Evolutionary conservation across 2,888 invertebrate species (phyloP), one percentile per base, ranked within the genome.

Genomic region (Thera obeliscata): DNA sequence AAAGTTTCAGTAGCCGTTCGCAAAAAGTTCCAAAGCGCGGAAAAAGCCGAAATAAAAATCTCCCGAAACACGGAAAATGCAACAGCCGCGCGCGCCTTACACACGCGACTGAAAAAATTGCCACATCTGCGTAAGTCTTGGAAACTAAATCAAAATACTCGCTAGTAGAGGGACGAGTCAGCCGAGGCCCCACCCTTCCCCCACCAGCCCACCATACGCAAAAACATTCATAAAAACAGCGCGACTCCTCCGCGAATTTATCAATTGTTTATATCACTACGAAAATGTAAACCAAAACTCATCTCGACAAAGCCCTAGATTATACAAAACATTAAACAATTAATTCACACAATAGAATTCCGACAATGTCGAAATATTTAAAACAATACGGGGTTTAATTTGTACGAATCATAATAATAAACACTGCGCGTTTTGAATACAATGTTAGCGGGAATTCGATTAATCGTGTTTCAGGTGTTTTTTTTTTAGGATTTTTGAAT

Each of bases 141-240:
- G 90, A 93, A 93, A 93, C 93, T 93, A 93, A 93, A 93, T 93
- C 93, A 93, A 93, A 93, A 93, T 93, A 93, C 90, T 84, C 86
- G 89, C 90, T 91, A 89, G 90, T 84, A 90, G 92, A 92, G 93
- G 93, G 93, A 91, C 93, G 93, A 90, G 84, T 88, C 93, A 82
- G 75, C 80, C 66, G 79, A 90, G 84, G 93, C 93, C 90, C 92
- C 93, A 90, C 93, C 93, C 91, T 88, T 80, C 90, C 90, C 93
- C 93, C 91, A 87, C 93, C 85, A 86, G 74, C 71, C 74, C 61
- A 67, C 86, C 79, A 83, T 81, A 89, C 90, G 91, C 91, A 92
- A 93, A 93, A 93, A 93, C 93, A 91, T 90, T 90, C 91, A 89
- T 89, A 92, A 93, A 93, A 93, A 93, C 90, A 82, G 84, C 87